Evolutionary conservation across 2,888 invertebrate species (phyloP).

Genomic region (Gisinianus flammeolus): DNA sequence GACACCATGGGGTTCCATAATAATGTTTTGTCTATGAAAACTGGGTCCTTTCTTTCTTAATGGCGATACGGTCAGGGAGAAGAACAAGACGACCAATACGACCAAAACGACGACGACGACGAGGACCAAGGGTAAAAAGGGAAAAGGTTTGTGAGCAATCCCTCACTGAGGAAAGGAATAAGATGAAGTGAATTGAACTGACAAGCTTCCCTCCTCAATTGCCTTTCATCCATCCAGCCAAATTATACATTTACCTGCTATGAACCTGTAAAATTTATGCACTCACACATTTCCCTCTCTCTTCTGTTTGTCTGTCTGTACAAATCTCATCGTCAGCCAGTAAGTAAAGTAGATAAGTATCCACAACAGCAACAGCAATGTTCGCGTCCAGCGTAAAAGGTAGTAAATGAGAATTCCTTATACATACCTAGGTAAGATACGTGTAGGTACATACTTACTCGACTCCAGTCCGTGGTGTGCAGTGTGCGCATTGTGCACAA

Average conservation of each 20-base stretch:
- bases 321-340: conserved; percentile 4
- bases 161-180: background rate
- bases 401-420: conserved; percentile 8
- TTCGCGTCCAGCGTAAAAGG: background rate
- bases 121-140: too few relatives aligned
- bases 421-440: too few relatives aligned
- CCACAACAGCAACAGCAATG: background rate
- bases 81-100: background rate
- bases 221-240: background rate
- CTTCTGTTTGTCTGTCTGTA: background rate
- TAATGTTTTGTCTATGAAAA: conserved; percentile 39
- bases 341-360: too few relatives aligned
- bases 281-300: conserved; percentile 4
- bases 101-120: background rate
- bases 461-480: too few relatives aligned
- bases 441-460: too few relatives aligned
- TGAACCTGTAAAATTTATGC: conserved; percentile 21
- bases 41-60: conserved; percentile 39
- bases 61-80: conserved; percentile 22
- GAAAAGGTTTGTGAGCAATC: conserved; percentile 28
- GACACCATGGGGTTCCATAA: conserved; percentile 35
- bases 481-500: too few relatives aligned
- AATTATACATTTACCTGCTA: background rate
- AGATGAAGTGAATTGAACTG: conserved; percentile 31
- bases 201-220: conserved; percentile 26